Conservation (phyloP, 2,888 invertebrate species). For the Pseudococcus jackbeardsleyi region DNA sequence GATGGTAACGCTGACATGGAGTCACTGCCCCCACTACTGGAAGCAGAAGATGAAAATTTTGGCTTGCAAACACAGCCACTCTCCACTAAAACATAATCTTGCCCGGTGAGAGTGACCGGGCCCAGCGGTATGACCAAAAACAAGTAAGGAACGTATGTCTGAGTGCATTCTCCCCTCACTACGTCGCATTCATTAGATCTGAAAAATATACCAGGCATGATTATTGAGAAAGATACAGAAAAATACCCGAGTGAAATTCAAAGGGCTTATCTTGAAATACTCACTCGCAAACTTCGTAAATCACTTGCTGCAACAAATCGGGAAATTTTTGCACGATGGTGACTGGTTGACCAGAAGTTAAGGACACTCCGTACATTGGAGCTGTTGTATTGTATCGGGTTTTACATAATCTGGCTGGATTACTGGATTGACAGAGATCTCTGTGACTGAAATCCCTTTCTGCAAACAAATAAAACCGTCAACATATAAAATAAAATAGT, state of each 20-base stretch:
- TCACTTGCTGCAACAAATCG: slow-evolving; percentile 90
- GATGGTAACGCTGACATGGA: slow-evolving; percentile 64
- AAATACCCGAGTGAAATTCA: no score
- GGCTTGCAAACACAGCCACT: slow-evolving; percentile 92
- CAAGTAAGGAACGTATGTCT: slow-evolving; percentile 91
- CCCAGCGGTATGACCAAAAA: slow-evolving; percentile 92
- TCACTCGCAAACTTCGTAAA: slow-evolving; percentile 93
- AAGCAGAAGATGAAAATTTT: slow-evolving; percentile 69
- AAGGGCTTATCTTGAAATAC: no score
- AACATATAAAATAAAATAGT: no score
- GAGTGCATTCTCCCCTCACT: slow-evolving; percentile 89
- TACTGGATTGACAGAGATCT: slow-evolving; percentile 74
- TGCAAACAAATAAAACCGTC: slow-evolving; percentile 63
- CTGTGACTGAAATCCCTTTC: slow-evolving; percentile 71
- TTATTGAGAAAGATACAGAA: no score
- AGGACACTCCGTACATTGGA: slow-evolving; percentile 93
- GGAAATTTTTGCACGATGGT: slow-evolving; percentile 96
- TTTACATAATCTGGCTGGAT: slow-evolving; percentile 83
- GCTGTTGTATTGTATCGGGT: slow-evolving; percentile 94
- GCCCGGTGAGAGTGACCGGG: slow-evolving; percentile 91
- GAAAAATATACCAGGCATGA: slow-evolving; percentile 66
- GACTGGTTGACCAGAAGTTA: slow-evolving; percentile 92
- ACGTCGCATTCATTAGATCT: slow-evolving; percentile 91
- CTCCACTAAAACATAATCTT: slow-evolving; percentile 93
- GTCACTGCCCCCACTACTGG: not conserved